A percentile compares a stretch with the other conserved stretches of the same genome.
phyloP scores from a whole-genome alignment of 1,140 invertebrate species.

The Euwallacea similis region DNA sequence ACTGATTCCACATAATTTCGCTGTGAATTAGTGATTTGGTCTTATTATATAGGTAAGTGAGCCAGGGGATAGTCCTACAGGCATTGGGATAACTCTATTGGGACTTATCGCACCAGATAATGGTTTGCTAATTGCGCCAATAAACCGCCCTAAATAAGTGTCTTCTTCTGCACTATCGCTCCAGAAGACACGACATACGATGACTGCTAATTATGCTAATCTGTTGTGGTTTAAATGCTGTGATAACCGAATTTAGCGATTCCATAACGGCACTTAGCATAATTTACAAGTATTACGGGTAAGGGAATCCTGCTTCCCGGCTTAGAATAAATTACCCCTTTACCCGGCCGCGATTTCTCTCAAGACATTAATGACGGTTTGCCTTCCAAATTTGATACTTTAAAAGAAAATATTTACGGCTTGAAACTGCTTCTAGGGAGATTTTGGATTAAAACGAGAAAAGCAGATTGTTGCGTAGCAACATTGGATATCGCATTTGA shows the following conservation, averaged over 20 bases:
- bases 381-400: no score
- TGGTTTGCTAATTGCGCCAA: neutral
- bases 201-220: slow-evolving; percentile 41
- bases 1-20: no score
- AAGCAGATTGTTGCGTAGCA: no score
- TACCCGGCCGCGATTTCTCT: slow-evolving; percentile 11
- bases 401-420: no score
- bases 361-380: no score
- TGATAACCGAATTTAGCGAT: slow-evolving; percentile 38
- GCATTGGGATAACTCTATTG: neutral
- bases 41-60: neutral
- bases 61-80: neutral
- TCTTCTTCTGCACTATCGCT: slow-evolving; percentile 20
- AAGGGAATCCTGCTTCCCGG: slow-evolving; percentile 4
- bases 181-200: slow-evolving; percentile 34
- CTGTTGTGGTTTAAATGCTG: slow-evolving; percentile 34
- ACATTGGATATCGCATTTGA: no score
- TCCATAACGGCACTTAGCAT: slow-evolving; percentile 39
- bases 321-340: slow-evolving; percentile 22
- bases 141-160: neutral
- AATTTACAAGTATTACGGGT: slow-evolving; percentile 35
- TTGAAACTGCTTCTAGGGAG: no score
- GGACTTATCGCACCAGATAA: neutral
- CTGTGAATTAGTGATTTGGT: no score
- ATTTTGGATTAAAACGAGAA: no score